Conservation (phyloP, 2,888 invertebrate species). For the Urechis unicinctus region DNA sequence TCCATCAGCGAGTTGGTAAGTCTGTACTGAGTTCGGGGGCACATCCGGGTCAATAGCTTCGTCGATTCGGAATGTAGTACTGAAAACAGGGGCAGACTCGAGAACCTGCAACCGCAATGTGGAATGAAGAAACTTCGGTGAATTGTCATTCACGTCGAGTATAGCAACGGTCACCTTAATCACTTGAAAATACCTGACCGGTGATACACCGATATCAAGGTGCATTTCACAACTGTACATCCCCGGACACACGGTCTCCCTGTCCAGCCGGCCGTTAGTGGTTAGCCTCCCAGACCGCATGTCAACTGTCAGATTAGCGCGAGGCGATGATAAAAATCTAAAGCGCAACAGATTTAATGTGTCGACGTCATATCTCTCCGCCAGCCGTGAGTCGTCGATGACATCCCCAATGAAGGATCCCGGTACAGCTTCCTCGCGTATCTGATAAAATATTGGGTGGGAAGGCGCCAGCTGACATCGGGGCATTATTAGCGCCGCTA, state of each 20-base stretch:
- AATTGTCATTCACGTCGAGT: constrained; percentile 21
- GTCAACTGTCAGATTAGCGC: constrained; percentile 13
- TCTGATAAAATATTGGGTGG: too few relatives aligned
- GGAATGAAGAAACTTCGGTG: constrained; percentile 16
- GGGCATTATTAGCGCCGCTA: too few relatives aligned
- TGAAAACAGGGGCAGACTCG: constrained; percentile 15
- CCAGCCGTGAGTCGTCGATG: constrained; percentile 4
- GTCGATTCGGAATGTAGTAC: constrained; percentile 10
- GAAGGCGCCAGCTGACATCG: too few relatives aligned
- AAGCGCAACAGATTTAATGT: constrained; percentile 11
- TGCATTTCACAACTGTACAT: constrained; percentile 13
- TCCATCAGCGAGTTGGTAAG: background rate
- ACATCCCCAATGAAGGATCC: constrained; percentile 10
- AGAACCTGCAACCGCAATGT: constrained; percentile 11
- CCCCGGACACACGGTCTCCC: constrained; percentile 19
- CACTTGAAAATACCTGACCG: constrained; percentile 14
- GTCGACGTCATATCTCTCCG: background rate
- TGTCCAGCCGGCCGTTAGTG: constrained; percentile 18
- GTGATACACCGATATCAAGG: constrained; percentile 20
- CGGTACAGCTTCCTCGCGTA: constrained; percentile 6
- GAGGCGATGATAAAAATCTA: constrained; percentile 12
- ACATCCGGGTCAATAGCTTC: constrained; percentile 19
- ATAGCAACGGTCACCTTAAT: constrained; percentile 20
- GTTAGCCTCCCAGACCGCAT: constrained; percentile 15
- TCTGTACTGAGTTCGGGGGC: constrained; percentile 5